These are phyloP conservation scores for Drosophila neutralis DNA, from an alignment of 2,888 invertebrate genomes.

Conservation along the genomic window DNA sequence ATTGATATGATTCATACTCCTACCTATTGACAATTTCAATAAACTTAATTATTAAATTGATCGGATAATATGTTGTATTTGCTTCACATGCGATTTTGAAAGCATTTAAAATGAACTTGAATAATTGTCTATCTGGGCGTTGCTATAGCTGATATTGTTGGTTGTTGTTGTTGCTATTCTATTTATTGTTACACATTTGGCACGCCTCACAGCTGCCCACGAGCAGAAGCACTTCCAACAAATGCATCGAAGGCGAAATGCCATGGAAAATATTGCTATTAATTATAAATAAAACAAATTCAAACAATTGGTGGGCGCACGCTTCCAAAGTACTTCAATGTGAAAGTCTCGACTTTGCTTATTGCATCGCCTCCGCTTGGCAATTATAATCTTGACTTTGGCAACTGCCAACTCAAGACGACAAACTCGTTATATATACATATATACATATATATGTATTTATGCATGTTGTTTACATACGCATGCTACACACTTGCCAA, in stretches of 20 bases:
- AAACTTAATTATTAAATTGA: conserved; percentile 8
- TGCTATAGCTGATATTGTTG: conserved; percentile 23
- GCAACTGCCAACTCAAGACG: conserved; percentile 46
- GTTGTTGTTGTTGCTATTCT: conserved; percentile 24
- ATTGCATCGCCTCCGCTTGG: conserved; percentile 64
- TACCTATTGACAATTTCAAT: conserved; percentile 32
- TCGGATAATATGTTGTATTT: conserved; percentile 4
- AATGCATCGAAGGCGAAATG: conserved; percentile 63
- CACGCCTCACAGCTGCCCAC: conserved; percentile 71
- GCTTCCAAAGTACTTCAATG: conserved; percentile 43
- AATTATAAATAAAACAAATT: conserved; percentile 67
- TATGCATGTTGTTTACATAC: conserved; percentile 4
- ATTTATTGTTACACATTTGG: conserved; percentile 46
- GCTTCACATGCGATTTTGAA: conserved; percentile 10
- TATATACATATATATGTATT: not conserved
- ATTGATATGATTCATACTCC: conserved; percentile 16
- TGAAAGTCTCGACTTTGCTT: conserved; percentile 62
- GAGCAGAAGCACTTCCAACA: conserved; percentile 28
- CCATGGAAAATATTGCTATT: conserved; percentile 52
- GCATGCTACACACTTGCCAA: conserved; percentile 51
- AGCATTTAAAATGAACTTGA: conserved; percentile 28
- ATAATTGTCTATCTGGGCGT: conserved; percentile 40
- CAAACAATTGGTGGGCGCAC: conserved; percentile 62
- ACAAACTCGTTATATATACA: conserved; percentile 36
- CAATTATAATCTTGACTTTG: conserved; percentile 78